These are phyloP conservation scores for Cheilosia grossa DNA, from an alignment of 2,888 invertebrate species.

Conservation along the genomic window DNA sequence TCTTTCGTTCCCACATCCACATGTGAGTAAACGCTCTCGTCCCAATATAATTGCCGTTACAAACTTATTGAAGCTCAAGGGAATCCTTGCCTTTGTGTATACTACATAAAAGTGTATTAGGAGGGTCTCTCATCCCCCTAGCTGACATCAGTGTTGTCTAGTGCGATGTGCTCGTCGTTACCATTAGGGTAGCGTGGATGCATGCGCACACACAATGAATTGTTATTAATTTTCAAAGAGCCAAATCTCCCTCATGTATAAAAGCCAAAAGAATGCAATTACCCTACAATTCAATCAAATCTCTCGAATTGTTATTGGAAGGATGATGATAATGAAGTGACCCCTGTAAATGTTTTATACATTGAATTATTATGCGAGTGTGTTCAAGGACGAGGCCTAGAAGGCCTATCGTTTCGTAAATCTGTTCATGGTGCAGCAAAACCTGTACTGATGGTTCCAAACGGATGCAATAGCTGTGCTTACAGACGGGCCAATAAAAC, in stretches of 20 bases:
- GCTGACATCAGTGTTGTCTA: background rate
- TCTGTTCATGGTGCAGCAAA: background rate
- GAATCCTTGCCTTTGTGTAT: slow-evolving; percentile 22
- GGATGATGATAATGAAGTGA: slow-evolving; percentile 47
- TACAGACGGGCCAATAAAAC: too few relatives aligned
- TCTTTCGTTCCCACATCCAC: background rate
- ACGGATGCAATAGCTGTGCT: background rate
- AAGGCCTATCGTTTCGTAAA: slow-evolving; percentile 1
- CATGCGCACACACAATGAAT: slow-evolving; percentile 43
- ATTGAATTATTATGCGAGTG: slow-evolving; percentile 19
- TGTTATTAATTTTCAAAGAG: slow-evolving; percentile 55
- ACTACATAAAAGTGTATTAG: background rate
- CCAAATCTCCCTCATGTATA: slow-evolving; percentile 34
- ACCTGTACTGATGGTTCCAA: background rate
- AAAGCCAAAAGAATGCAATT: slow-evolving; percentile 46
- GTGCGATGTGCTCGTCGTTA: slow-evolving; percentile 18
- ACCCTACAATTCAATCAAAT: slow-evolving; percentile 52
- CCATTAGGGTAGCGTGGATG: slow-evolving; percentile 5
- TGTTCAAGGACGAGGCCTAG: background rate
- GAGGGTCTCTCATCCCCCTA: slow-evolving; percentile 23
- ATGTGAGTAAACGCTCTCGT: slow-evolving; percentile 9
- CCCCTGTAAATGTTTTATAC: slow-evolving; percentile 35
- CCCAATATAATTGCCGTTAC: slow-evolving; percentile 37
- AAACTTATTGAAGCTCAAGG: slow-evolving; percentile 18
- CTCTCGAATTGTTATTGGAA: slow-evolving; percentile 39